Evolutionary conservation across 2,113 vertebrate species (phyloP).

Genomic region (Tautogolabrus adspersus): DNA sequence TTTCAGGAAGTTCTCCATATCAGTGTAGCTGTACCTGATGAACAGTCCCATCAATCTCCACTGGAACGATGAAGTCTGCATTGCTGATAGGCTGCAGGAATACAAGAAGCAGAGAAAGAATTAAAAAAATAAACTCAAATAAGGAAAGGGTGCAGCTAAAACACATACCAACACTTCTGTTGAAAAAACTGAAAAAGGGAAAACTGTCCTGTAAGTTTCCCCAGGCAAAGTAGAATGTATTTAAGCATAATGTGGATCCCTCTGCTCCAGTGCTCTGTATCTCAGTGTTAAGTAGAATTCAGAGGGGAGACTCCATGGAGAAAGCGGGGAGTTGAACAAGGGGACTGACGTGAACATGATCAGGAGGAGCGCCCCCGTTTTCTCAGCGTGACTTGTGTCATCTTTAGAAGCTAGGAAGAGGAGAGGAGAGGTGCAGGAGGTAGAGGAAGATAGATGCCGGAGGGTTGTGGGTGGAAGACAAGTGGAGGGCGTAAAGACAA

Average conservation of each 20-base stretch:
- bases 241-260: slow-evolving; percentile 54
- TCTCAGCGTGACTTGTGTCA: slow-evolving; percentile 55
- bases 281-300: slow-evolving; percentile 61
- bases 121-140: not conserved
- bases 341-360: slow-evolving; percentile 45
- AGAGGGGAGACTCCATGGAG: slow-evolving; percentile 46
- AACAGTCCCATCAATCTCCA: slow-evolving; percentile 79
- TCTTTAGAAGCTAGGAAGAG: slow-evolving; percentile 39
- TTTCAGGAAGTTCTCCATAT: slow-evolving; percentile 1
- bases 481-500: slow-evolving; percentile 44
- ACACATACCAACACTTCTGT: slow-evolving; percentile 3
- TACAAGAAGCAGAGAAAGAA: slow-evolving; percentile 22
- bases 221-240: slow-evolving; percentile 43
- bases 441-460: slow-evolving; percentile 42
- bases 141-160: slow-evolving; percentile 11
- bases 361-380: slow-evolving; percentile 30
- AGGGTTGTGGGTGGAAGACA: slow-evolving; percentile 52
- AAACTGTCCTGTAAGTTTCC: slow-evolving; percentile 31
- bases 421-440: slow-evolving; percentile 38
- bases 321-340: slow-evolving; percentile 34
- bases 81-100: slow-evolving; percentile 70
- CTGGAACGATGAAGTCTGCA: slow-evolving; percentile 73
- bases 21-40: slow-evolving; percentile 67
- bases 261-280: slow-evolving; percentile 26
- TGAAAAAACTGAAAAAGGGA: slow-evolving; percentile 7